Evolutionary conservation across 2,113 vertebrate genomes (phyloP), one percentile per base, ranked within the genome.

Genomic region (Talpa occidentalis): DNA sequence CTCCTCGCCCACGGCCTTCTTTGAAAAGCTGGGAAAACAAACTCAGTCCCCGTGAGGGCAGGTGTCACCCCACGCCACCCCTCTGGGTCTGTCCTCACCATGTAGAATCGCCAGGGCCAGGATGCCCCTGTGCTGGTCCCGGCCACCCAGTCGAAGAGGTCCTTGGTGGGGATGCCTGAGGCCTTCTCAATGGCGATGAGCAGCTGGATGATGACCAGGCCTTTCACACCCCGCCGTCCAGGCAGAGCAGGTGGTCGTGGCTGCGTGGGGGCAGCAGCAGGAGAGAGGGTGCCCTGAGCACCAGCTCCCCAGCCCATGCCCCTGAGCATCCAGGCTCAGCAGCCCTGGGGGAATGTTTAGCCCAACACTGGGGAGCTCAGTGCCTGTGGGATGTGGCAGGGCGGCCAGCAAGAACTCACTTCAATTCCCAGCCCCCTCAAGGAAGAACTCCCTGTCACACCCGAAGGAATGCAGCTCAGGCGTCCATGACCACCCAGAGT

Each of bases 121-220:
- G 97, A 99, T 99, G n/a, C 99, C 99, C 99, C 99, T 0, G 99
- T 99, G 98, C 99, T 99, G 44, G 99, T 99, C 32, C 99, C 99
- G 0, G 99, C 98, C 0, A 99, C 98, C 99, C 99, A 99, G 98
- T 99, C 99, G 30, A 99, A 99, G 84, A 99, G 99, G 95, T 99
- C 99, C 73, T 98, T 98, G 92, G 98, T 97, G 62, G 99, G 99
- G 10, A 98, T 95, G 2, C 99, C 99, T 0, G 99, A 99, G 3
- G 98, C 98, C 84, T 98, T 99, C 97, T 99, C 99, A 0, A 99
- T 98, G 85, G 99, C 99, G 0, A 99, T 99, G 78, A 99, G 98
- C 90, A 99, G 98, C 86, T 99, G 99, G 98, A 99, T 99, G 96
- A 99, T 98, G 95, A 99, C 98, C 44, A 99, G 98, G 44, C 99